Base-by-base conservation (phyloP, 2,797 vertebrate species). In the Todus mexicanus region DNA sequence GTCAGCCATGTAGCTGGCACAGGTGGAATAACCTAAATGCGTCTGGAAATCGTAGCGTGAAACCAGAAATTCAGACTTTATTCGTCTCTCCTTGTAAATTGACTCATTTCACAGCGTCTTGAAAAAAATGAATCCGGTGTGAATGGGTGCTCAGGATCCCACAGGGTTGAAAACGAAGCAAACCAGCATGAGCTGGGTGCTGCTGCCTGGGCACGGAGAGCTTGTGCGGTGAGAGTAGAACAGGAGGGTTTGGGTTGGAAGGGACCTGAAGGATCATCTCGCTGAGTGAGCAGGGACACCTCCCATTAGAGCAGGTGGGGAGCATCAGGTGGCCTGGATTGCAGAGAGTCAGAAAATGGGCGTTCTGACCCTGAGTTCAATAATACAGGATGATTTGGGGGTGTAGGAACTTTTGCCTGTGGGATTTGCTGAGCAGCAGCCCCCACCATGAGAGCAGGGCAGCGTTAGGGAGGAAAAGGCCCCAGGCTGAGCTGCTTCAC, bases 101-200 rank as follows among this genome's bases (percentile, higher is more conserved):
- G 48, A 15, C 6, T 45, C 64, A 54, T 59, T 76, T 8, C 47
- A 0, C 0, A 1, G 37, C 26, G 57, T 29, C 51, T 87, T 40
- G 14, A 35, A 47, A 61, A 27, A 27, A 33, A 56, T 21, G 6
- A 60, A 48, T 53, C 35, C 21, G 43, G 3, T 37, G 27, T 59
- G 35, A 77, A 29, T 51, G 69, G 26, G 9, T 66, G 60, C 54
- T 59, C 15, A 21, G 10, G 48, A 15, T 31, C 47, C 59, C 54
- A 13, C 12, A 65, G 29, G 45, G 19, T 56, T 11, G 57, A 25
- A 31, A 76, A 37, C 27, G 7, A 15, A 90, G 47, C 37, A 51
- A 66, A 63, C 29, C 70, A 71, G 6, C 18, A 4, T 21, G 17
- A 29, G 18, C 54, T 87, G 76, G n/a, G 53, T 51, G 6, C 57